These are phyloP conservation scores for Apostichopus californicus DNA, from an alignment of 35 echinoderm and acorn worm species.

Conservation along the genomic window DNA sequence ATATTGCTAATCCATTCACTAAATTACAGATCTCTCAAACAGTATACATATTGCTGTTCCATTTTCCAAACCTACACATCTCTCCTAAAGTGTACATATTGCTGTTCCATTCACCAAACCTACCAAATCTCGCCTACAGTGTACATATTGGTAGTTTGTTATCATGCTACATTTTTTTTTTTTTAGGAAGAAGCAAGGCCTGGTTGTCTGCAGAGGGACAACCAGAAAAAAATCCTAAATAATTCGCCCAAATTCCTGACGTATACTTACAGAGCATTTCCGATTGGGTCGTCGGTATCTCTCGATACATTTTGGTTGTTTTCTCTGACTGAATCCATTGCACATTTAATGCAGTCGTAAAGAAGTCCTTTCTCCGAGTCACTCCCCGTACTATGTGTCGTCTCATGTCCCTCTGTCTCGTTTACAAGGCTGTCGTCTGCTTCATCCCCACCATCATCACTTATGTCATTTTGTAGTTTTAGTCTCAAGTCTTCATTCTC, in stretches of 20 bases:
- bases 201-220: background rate
- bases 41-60: no score
- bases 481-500: background rate
- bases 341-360: slow-evolving; percentile 71
- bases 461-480: background rate
- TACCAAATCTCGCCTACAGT: no score
- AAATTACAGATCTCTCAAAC: no score
- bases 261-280: background rate
- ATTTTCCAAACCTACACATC: no score
- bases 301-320: slow-evolving; percentile 14
- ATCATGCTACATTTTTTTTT: background rate
- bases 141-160: background rate
- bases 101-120: no score
- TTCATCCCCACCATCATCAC: background rate
- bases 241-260: no score
- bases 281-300: background rate
- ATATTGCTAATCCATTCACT: no score
- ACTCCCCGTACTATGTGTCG: background rate
- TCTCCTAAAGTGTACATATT: no score
- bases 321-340: slow-evolving; percentile 62
- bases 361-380: slow-evolving; percentile 33
- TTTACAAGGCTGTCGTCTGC: no score
- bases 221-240: no score
- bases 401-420: background rate
- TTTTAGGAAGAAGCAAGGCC: background rate